phyloP scores from a whole-genome alignment of 2,797 vertebrate species.

The Chelidonichthys spinosus region DNA sequence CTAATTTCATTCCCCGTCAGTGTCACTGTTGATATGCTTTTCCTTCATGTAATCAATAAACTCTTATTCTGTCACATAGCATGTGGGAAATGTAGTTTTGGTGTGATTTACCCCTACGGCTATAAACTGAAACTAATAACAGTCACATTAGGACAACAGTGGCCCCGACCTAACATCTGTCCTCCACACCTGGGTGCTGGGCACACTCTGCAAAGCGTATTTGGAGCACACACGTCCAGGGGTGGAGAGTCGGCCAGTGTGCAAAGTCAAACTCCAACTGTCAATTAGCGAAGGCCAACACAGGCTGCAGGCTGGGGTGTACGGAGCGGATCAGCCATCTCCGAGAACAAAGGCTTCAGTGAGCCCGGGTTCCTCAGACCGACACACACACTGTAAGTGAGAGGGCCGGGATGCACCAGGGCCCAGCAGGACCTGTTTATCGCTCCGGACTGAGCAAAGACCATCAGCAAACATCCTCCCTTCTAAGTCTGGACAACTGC shows the following conservation, averaged over 20 bases:
- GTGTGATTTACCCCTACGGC: not conserved
- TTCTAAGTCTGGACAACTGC: constrained; percentile 46
- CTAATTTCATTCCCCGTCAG: not conserved
- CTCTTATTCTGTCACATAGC: not conserved
- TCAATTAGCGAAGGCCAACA: constrained; percentile 81
- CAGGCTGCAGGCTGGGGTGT: constrained; percentile 67
- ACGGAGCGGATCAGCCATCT: constrained; percentile 51
- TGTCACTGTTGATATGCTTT: not conserved
- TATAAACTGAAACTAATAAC: not conserved
- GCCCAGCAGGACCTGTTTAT: constrained; percentile 71
- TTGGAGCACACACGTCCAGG: constrained; percentile 78
- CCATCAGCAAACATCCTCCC: constrained; percentile 73
- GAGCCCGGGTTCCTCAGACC: constrained; percentile 39
- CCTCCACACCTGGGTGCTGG: constrained; percentile 77
- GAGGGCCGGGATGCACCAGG: constrained; percentile 15
- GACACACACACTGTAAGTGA: constrained; percentile 26
- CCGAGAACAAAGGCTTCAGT: constrained; percentile 65
- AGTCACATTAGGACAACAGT: constrained; percentile 8
- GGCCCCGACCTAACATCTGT: constrained; percentile 50
- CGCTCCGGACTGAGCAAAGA: constrained; percentile 75
- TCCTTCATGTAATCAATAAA: not conserved
- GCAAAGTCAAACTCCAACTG: constrained; percentile 73
- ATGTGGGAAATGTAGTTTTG: not conserved
- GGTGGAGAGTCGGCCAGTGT: constrained; percentile 59
- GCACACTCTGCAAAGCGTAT: constrained; percentile 82